Conservation (phyloP, 2,797 vertebrate species). For the Danionella dracula region DNA sequence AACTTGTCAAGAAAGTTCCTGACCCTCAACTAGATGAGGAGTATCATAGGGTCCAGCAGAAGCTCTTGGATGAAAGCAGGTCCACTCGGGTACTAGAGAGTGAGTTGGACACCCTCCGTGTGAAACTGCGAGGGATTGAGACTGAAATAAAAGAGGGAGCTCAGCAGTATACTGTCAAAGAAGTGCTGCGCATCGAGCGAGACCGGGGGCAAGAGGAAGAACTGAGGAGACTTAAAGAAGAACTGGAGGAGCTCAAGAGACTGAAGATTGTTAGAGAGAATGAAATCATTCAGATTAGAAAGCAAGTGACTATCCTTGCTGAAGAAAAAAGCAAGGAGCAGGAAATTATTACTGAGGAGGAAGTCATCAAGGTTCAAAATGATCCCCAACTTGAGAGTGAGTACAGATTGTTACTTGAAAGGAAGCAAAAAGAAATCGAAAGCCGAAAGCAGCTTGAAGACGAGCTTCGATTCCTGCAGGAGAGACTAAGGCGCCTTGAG, state of each 20-base stretch:
- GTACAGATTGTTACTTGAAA: constrained; percentile 75
- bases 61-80: constrained; percentile 82
- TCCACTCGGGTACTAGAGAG: constrained; percentile 79
- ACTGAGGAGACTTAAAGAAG: constrained; percentile 80
- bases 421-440: constrained; percentile 71
- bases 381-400: constrained; percentile 88
- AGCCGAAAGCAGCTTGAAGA: constrained; percentile 81
- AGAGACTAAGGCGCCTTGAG: constrained; percentile 83
- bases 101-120: constrained; percentile 78
- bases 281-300: constrained; percentile 77
- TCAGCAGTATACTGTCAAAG: constrained; percentile 90
- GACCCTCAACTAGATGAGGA: constrained; percentile 89
- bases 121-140: constrained; percentile 75
- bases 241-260: constrained; percentile 82
- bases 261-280: constrained; percentile 81
- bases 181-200: constrained; percentile 89
- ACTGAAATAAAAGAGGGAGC: constrained; percentile 81
- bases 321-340: constrained; percentile 80
- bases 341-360: constrained; percentile 86
- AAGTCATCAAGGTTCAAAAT: constrained; percentile 89
- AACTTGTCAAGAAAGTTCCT: constrained; percentile 86
- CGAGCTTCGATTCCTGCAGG: constrained; percentile 84
- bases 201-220: constrained; percentile 87
- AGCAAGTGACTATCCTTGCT: constrained; percentile 75
- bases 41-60: constrained; percentile 81